phyloP scores from a whole-genome alignment of 2,113 vertebrate species.

The Melanocharis versteri region DNA sequence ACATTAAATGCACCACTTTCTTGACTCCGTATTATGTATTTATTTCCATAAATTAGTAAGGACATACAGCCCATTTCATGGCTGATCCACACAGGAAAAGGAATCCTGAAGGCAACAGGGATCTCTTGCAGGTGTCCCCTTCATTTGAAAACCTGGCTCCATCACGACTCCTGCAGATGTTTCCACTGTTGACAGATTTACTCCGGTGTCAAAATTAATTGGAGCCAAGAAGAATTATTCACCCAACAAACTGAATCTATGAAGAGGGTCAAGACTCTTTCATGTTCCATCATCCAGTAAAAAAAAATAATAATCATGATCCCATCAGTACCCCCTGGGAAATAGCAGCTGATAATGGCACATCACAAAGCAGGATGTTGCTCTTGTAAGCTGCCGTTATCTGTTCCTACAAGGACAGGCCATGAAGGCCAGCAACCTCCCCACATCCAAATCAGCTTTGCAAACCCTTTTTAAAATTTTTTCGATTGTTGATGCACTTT shows the following conservation, averaged over 20 bases:
- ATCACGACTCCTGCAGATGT: not conserved
- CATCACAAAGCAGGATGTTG: not conserved
- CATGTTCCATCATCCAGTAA: not conserved
- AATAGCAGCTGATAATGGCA: not conserved
- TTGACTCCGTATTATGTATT: not conserved
- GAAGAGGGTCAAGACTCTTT: constrained; percentile 18
- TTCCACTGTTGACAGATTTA: constrained; percentile 18
- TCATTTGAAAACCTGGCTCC: not conserved
- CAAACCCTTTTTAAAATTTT: not conserved
- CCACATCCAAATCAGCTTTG: constrained; percentile 1
- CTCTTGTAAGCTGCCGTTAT: not conserved
- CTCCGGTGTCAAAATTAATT: not conserved
- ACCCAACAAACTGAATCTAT: not conserved
- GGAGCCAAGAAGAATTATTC: constrained; percentile 24
- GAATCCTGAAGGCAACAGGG: not conserved
- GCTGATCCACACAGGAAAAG: not conserved
- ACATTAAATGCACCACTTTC: not conserved
- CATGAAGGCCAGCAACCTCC: not conserved
- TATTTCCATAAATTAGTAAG: not conserved
- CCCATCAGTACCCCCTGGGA: not conserved
- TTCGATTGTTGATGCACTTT: not conserved
- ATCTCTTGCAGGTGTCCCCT: not conserved
- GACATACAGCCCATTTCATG: not conserved
- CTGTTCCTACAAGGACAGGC: not conserved
- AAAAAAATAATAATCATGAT: not conserved